Evolutionary conservation across 1,140 invertebrate species (phyloP), one percentile per base, ranked within the genome.

Genomic region (Neocloeon triangulifer): DNA sequence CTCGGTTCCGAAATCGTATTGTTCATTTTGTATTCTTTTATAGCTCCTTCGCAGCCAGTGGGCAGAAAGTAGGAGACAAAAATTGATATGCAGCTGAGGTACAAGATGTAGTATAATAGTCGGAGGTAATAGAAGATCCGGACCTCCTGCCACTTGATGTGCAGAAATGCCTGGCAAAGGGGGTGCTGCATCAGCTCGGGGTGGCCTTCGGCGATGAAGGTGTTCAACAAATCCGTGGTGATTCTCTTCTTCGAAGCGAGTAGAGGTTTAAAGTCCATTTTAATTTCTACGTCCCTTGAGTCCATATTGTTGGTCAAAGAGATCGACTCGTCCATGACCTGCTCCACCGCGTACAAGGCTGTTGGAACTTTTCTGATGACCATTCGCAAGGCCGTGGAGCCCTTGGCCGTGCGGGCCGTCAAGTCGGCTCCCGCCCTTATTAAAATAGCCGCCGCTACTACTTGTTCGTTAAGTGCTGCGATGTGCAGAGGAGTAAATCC

Each of bases 141-240:
- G 38, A 86, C 81, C 48, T 81, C 81, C 39, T 80, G 70, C 80
- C 80, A 86, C 48, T 84, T 82, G 10, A 82, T 62, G 43, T 81
- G 69, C 0, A 84, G 49, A 49, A 84, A 84, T 1, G 77, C 76
- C 4, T 76, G 74, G 42, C 77, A 81, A 1, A 84, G 45, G 0
- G 79, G 79, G 58, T 84, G 79, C 31, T 77, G 58, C 1, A 84
- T 47, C 10, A 84, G 70, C 45, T 79, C 73, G 40, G 79, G 79
- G 43, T 81, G 77, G 0, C 77, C 75, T 48, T 79, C 75, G 32
- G 78, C 74, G 1, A 81, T 73, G 32, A 82, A 74, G 0, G 73
- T 79, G 39, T 78, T 78, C 17, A 82, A 52, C 41, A 79, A 77
- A 33, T 72, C 73, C 15, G 79, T 78, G 50, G 80, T 77, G 0